Evolutionary conservation across 2,113 vertebrate genomes (phyloP), one percentile per base, ranked within the genome.

Genomic region (Bettongia penicillata): DNA sequence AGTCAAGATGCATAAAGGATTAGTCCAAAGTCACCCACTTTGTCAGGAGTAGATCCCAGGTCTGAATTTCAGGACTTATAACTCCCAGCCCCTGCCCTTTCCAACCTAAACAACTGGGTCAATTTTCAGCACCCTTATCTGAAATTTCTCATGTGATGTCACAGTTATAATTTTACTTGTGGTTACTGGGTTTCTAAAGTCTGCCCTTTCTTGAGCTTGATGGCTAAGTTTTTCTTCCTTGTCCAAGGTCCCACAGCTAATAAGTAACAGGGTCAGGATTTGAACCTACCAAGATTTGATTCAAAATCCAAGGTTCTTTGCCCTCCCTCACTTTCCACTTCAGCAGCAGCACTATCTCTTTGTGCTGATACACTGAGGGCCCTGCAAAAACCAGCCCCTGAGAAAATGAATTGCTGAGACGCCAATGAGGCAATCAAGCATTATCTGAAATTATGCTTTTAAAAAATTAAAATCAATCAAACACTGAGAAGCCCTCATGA

Each of bases 401-500:
- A 84, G 68, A 84, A 84, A 84, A 84, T 84, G 68, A 84, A 84
- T 84, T 43, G 68, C n/a, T 43, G 68, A 84, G n/a, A 84, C 3
- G 68, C n/a, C n/a, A 91, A 94, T 93, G 10, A 95, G 94, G 84
- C 61, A 91, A 48, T 95, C 94, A 97, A 49, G 95, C 53, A 68
- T 68, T 26, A 31, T 90, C 94, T 31, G 8, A 37, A 96, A 96
- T 95, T 77, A 97, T 96, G 90, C 94, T 90, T 97, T 93, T 90
- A 95, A 94, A 84, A 96, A 95, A 91, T 52, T 89, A 95, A 97
- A 96, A 93, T 95, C 93, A 95, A 94, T 95, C 96, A 97, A 93
- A 3, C 57, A 92, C 91, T 10, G 61, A 96, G 51, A 96, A 94
- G 48, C 53, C 51, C 84, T 89, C 94, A 92, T 55, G 91, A 94